Percentiles rank a stretch among this genome's conserved stretches.
phyloP scores from a whole-genome alignment of 2,797 vertebrate species.

The Rhadinocentrus ornatus region DNA sequence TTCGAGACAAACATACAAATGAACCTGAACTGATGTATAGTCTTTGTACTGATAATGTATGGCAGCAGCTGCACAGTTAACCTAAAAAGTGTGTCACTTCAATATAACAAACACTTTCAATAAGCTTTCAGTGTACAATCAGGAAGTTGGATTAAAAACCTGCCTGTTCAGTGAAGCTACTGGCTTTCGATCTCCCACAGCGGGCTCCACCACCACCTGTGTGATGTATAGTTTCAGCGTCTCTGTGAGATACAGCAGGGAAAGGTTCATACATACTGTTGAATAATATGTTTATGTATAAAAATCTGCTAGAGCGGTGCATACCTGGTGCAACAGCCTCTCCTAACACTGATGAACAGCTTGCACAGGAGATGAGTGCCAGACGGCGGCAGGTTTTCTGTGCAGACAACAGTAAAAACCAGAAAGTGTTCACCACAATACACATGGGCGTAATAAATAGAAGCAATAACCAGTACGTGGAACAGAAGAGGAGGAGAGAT shows the following conservation, averaged over 20 bases:
- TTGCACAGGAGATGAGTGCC: slow-evolving; percentile 86
- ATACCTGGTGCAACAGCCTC: slow-evolving; percentile 89
- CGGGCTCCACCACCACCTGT: slow-evolving; percentile 78
- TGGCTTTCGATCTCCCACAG: slow-evolving; percentile 59
- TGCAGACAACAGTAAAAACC: slow-evolving; percentile 60
- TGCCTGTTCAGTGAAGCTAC: slow-evolving; percentile 69
- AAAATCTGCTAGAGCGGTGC: background rate
- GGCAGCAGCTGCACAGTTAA: background rate
- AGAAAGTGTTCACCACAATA: slow-evolving; percentile 26
- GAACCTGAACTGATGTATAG: slow-evolving; percentile 16
- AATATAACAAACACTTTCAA: background rate
- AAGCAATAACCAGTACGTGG: slow-evolving; percentile 1
- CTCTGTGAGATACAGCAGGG: slow-evolving; percentile 62
- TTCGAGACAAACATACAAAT: slow-evolving; percentile 14
- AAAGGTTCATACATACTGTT: background rate
- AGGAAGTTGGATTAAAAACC: slow-evolving; percentile 34
- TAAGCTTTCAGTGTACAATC: background rate
- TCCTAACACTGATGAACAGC: slow-evolving; percentile 89
- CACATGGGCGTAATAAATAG: slow-evolving; percentile 24
- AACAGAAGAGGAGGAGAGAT: slow-evolving; percentile 11
- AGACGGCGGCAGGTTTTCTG: slow-evolving; percentile 86
- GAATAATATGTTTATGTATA: background rate
- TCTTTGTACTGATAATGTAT: slow-evolving; percentile 7
- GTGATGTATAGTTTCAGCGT: slow-evolving; percentile 85
- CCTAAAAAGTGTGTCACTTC: background rate